phyloP scores from a whole-genome alignment of 2,888 invertebrate species.

The Notocelia uddmanniana region DNA sequence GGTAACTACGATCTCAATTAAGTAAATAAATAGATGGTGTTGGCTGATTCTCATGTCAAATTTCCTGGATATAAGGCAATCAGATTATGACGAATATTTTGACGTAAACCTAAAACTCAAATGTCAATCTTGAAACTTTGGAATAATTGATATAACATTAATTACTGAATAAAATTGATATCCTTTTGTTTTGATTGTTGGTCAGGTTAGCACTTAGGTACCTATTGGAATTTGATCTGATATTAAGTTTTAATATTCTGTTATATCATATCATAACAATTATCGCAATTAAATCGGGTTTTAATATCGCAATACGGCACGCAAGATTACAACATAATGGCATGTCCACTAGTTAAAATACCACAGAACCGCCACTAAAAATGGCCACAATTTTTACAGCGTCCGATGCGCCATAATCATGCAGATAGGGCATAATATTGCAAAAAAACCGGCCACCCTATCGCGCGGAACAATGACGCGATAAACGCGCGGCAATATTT shows the following conservation, averaged over 20 bases:
- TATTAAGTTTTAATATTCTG: neutral
- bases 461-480: slow-evolving; percentile 75
- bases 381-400: slow-evolving; percentile 41
- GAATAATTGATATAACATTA: neutral
- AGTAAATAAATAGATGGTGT: no score
- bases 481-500: slow-evolving; percentile 79
- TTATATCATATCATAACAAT: neutral
- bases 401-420: slow-evolving; percentile 43
- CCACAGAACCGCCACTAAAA: slow-evolving; percentile 35
- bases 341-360: slow-evolving; percentile 19
- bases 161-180: neutral
- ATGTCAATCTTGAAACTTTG: no score
- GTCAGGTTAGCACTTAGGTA: neutral
- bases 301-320: slow-evolving; percentile 14
- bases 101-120: no score
- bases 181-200: neutral
- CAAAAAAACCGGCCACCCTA: slow-evolving; percentile 68
- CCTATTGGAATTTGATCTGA: neutral
- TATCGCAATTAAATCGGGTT: neutral
- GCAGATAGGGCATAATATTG: slow-evolving; percentile 45
- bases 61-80: no score
- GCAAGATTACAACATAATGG: neutral
- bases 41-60: no score
- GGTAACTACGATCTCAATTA: neutral
- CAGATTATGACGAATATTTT: neutral